Base-by-base conservation (phyloP, 1,140 invertebrate species). In the Drosophila varians region DNA sequence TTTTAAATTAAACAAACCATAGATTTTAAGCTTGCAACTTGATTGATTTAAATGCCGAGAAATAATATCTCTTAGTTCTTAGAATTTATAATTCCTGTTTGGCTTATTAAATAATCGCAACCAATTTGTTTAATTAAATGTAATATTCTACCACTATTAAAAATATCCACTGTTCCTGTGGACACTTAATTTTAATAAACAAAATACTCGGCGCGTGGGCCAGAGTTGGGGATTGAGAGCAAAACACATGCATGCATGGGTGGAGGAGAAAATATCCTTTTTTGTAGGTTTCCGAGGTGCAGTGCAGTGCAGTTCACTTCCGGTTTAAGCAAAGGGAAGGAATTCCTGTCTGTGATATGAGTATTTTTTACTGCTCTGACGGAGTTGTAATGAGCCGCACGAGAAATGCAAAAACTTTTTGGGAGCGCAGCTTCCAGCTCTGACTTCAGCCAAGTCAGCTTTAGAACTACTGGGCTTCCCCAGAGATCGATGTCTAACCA, bases 141-240 rank as follows among this genome's bases (percentile, higher is more conserved):
- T 7, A 4, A 7, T 5, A 38, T 12, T 0, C 6, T 11, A 2
- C 12, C 14, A 14, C 6, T n/a, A 38, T 38, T 16, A 38, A 38
- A 16, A 0, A 4, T 38, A 6, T 21, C 60, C 76, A 83, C 60
- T 69, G 72, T 84, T 18, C 55, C 0, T 21, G 8, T 16, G 57
- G 58, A 70, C 77, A 80, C 82, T 87, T 86, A 77, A 87, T 86
- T 80, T 87, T 86, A 86, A 86, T 86, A 86, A 86, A 86, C 80
- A 80, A 87, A 86, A 87, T 80, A 77, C 77, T 76, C 46, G 72
- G 60, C 61, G 61, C 61, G 76, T 76, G 72, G 48, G 57, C 14
- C 61, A 28, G 51, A 5, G 21, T 18, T 36, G n/a, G 2, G 47
- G 34, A 21, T 12, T 36, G 8, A 19, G 11, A 14, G 16, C 9